These are phyloP conservation scores for Norana najaformis DNA, from an alignment of 2,888 invertebrate species.

Conservation along the genomic window DNA sequence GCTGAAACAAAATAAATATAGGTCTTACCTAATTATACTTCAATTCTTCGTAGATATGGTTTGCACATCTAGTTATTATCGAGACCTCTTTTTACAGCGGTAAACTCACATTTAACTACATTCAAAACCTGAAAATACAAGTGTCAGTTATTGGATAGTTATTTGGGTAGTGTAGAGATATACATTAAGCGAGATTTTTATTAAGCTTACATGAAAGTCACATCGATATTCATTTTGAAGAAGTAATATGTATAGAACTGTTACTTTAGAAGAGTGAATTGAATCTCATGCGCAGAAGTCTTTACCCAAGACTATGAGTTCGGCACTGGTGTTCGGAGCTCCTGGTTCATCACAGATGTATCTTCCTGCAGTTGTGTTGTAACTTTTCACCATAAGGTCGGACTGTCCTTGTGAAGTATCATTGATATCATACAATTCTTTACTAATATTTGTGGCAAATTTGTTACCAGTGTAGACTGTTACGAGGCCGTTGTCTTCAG, in stretches of 20 bases:
- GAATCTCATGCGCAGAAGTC: neutral
- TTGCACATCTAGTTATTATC: too few relatives aligned
- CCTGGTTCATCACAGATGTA: neutral
- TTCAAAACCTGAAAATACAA: too few relatives aligned
- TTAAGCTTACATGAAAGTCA: too few relatives aligned
- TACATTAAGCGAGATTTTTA: too few relatives aligned
- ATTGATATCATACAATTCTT: neutral
- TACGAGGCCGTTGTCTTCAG: neutral
- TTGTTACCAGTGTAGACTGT: neutral
- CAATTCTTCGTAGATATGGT: too few relatives aligned
- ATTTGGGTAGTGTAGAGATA: too few relatives aligned
- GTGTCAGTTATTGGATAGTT: too few relatives aligned
- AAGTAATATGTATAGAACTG: too few relatives aligned
- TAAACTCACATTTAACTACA: too few relatives aligned
- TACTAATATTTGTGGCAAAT: neutral
- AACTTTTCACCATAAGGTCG: neutral
- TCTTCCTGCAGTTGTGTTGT: slow-evolving; percentile 13
- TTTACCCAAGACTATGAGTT: neutral
- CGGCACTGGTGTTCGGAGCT: neutral
- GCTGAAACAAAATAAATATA: neutral
- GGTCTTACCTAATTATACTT: too few relatives aligned
- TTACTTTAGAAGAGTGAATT: neutral
- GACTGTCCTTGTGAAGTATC: neutral
- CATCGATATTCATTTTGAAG: too few relatives aligned
- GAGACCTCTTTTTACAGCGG: too few relatives aligned